These are phyloP conservation scores for Leptopterna dolabrata DNA, from an alignment of 2,888 invertebrate genomes.

Conservation along the genomic window DNA sequence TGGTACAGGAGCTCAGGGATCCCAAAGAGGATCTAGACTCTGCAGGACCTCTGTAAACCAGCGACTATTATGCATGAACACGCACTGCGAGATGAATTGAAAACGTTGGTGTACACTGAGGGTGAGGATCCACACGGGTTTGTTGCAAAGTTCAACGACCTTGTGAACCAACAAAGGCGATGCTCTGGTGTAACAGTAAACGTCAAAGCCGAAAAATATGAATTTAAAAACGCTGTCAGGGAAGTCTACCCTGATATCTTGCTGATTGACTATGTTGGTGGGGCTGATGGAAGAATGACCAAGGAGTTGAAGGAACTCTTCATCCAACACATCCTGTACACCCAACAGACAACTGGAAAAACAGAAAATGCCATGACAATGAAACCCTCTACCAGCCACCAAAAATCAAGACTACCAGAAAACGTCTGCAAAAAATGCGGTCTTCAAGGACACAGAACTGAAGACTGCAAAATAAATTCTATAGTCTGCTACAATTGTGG, in stretches of 20 bases:
- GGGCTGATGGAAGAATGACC: neutral
- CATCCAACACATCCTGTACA: slow-evolving; percentile 12
- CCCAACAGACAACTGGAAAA: neutral
- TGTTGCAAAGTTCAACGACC: neutral
- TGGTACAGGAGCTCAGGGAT: too few species aligned
- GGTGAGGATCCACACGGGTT: too few species aligned
- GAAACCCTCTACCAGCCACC: too few species aligned
- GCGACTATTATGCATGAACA: too few species aligned
- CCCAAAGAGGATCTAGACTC: too few species aligned
- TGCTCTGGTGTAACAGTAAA: neutral
- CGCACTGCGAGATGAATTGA: too few species aligned
- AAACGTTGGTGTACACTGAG: too few species aligned
- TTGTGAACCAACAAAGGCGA: neutral
- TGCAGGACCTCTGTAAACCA: too few species aligned
- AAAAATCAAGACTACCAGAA: neutral
- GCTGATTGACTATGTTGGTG: neutral
- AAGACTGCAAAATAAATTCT: neutral
- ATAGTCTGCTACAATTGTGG: neutral
- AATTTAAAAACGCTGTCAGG: neutral
- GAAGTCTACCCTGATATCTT: neutral
- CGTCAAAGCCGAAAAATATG: neutral
- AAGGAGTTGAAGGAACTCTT: slow-evolving; percentile 6
- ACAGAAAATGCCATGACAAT: neutral
- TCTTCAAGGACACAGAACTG: neutral
- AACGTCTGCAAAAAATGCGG: neutral